Evolutionary conservation across 2,888 invertebrate genomes (phyloP), one percentile per base, ranked within the genome.

Genomic region (Sthenelais limicola): DNA sequence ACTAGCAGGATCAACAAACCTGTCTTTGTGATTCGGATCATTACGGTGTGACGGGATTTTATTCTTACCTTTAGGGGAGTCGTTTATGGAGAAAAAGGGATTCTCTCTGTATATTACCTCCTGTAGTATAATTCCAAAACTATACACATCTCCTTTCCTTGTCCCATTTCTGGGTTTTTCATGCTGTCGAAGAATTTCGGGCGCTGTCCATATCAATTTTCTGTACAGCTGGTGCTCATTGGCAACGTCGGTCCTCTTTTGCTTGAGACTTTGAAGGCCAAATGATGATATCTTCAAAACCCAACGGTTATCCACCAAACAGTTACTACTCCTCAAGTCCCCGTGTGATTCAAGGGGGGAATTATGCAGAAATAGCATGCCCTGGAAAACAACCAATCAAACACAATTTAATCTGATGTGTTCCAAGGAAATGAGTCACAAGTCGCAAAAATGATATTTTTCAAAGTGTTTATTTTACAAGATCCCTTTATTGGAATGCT

Each of bases 51-150:
- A n/a, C n/a, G n/a, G n/a, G n/a, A n/a, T n/a, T n/a, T n/a, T n/a
- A n/a, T n/a, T n/a, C n/a, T n/a, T n/a, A 72, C 72, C 72, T 35
- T 52, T 35, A 15, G 72, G 67, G 7, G 51, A 9, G 43, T 35
- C 24, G 12, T 72, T 67, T 12, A 9, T 4, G 67, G 51, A 26
- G 52, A 72, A 67, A n/a, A n/a, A n/a, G 1, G 85, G 84, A 0
- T 84, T 84, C 49, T 76, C 82, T 70, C 86, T 79, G 77, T 85
- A 85, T n/a, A 95, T 93, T 69, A 96, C 95, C 89, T 96, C 96
- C 84, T 96, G 95, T 49, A 96, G 89, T 74, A 96, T 95, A 68
- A 96, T 93, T 0, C 93, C 94, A 85, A 96, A 96, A 79, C 95
- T 95, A 88, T 95, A 96, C 30, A 96, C 94, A 71, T 86, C 86